Evolutionary conservation across 2,797 vertebrate genomes (phyloP).

Genomic region (Bovichtus variegatus): DNA sequence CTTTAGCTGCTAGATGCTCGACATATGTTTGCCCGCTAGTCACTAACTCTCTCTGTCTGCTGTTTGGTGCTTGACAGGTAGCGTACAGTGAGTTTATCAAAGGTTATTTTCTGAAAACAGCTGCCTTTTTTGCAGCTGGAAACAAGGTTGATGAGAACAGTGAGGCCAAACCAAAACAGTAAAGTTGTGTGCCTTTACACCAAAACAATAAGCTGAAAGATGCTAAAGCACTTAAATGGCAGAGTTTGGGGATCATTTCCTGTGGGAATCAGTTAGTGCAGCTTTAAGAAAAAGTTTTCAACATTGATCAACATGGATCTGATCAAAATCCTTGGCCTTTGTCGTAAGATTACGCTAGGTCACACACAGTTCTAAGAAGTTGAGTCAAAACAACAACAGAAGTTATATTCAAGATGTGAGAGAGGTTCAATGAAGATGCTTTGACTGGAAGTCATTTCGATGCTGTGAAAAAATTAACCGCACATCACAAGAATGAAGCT

Average conservation of each 20-base stretch:
- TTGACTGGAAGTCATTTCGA: neutral
- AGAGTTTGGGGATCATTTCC: neutral
- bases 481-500: neutral
- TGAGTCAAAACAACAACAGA: conserved; percentile 5
- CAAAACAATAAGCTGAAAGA: neutral
- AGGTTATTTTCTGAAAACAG: too few species aligned
- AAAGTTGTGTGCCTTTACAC: neutral
- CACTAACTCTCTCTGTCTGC: too few species aligned
- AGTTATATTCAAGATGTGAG: conserved; percentile 16
- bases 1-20: too few species aligned
- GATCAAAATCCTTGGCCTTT: neutral
- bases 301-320: neutral
- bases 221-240: neutral
- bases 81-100: too few species aligned
- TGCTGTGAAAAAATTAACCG: neutral
- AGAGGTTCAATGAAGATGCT: neutral
- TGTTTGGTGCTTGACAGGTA: too few species aligned
- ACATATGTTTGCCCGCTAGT: too few species aligned
- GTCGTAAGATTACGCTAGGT: neutral
- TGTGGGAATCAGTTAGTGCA: neutral
- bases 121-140: neutral
- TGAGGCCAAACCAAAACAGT: neutral
- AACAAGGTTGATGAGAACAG: neutral
- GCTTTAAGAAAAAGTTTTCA: neutral
- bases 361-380: neutral